Base-by-base conservation (phyloP, 2,113 vertebrate genomes). In the Myiozetetes cayanensis region DNA sequence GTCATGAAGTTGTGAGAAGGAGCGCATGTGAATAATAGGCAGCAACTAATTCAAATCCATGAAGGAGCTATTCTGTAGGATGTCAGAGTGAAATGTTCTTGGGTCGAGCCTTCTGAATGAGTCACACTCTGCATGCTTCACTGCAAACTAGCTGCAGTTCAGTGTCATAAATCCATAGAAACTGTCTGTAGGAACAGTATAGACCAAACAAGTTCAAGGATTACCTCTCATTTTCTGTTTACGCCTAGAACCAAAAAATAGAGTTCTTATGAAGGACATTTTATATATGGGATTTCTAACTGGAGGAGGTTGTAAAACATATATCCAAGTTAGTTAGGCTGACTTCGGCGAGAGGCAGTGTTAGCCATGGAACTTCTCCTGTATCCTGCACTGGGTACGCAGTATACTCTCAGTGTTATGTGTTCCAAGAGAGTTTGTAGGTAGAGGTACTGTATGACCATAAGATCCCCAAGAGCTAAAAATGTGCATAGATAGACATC, bases 1-100 rank as follows among this genome's bases (percentile, higher is more conserved):
- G 89, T 94, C 93, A 91, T 92, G 55, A 89, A 79, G 67, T 82
- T 73, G 41, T 71, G 49, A 82, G 70, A 25, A 84, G 47, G 41
- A 85, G 14, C 47, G 55, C 80, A 80, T 43, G 17, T 73, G 71
- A 88, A 80, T 84, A 89, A 76, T 62, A 71, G 39, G 55, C 73
- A 91, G 37, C 52, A 87, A 59, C 46, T 67, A 28, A 73, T 92
- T 87, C 43, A 93, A 56, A 89, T 68, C 37, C 52, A 53, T 31
- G 58, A 65, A 89, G 76, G 75, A 88, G 15, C 44, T 85, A 25
- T 81, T 85, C 90, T 74, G 62, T 81, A 71, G 39, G 50, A 87
- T 80, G 56, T 91, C 52, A 77, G 43, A 89, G 61, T 89, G 76
- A 85, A 86, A 85, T 80, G 59, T 93, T 83, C 72, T 96, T 74